Evolutionary conservation across 2,113 vertebrate genomes (phyloP), one percentile per base, ranked within the genome.

Genomic region (Miniopterus natalensis): DNA sequence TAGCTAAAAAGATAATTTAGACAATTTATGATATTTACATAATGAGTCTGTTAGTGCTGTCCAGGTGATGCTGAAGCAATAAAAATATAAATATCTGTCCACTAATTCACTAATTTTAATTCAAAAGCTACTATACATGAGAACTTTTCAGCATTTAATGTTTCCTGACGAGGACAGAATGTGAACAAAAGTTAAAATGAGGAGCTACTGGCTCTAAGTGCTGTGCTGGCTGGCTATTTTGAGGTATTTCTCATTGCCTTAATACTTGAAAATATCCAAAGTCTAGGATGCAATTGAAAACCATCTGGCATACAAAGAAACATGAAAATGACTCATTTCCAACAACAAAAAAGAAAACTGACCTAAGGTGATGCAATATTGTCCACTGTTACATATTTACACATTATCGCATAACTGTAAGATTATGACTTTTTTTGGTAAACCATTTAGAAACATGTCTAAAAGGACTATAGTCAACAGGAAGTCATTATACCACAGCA

Each of bases 301-400:
- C 80, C 63, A 85, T 61, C 57, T 71, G 31, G 15, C 57, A 75
- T 65, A 68, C 18, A 70, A 90, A 80, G 21, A 84, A 85, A 84
- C 1, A 75, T 7, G 7, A 29, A 81, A 84, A 31, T 23, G 45
- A 83, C 15, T 91, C 40, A 57, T 66, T 94, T 0, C 10, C 13
- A 94, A 86, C 63, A n/a, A 66, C 15, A 66, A 5, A 70, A 94
- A 47, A 66, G 36, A 94, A 92, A 95, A 59, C n/a, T 53, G 5
- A 47, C 29, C 21, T 66, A 47, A 70, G 15, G 42, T 20, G 21
- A 57, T 68, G 1, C 2, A 53, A 4, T 61, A 71, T 61, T 78
- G 27, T 49, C 8, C 25, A 45, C 8, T 65, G 47, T 74, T 86
- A 68, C 3, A 27, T 31, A 61, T 10, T 73, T n/a, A 63, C 1